Percentiles rank a stretch among this genome's conserved stretches.
phyloP scores from a whole-genome alignment of 2,797 vertebrate genomes.

The Halcyon badia region DNA sequence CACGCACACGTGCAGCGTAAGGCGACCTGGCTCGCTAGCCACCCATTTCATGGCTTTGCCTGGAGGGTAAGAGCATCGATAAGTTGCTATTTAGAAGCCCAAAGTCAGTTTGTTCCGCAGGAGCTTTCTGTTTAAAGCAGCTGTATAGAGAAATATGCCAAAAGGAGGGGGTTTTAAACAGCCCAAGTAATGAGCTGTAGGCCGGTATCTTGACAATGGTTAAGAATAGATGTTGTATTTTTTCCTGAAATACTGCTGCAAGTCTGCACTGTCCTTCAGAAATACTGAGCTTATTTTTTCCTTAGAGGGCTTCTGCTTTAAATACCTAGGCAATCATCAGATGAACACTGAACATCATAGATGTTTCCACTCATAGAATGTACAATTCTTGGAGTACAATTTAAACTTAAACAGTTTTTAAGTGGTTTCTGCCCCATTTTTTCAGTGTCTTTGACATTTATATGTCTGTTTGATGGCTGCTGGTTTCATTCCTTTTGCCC shows the following conservation, averaged over 20 bases:
- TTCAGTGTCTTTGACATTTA: not conserved
- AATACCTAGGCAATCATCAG: not conserved
- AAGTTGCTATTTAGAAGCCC: not conserved
- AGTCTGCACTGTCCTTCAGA: constrained; percentile 41
- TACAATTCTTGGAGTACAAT: not conserved
- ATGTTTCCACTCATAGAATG: not conserved
- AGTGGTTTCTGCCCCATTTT: not conserved
- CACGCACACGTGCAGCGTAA: rapidly evolving
- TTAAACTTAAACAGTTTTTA: not conserved
- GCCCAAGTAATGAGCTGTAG: constrained; percentile 48
- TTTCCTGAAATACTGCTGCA: constrained; percentile 42
- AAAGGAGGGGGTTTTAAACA: constrained; percentile 44
- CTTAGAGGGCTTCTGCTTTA: not conserved
- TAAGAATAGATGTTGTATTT: constrained; percentile 57
- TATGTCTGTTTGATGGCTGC: not conserved
- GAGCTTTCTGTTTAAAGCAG: constrained; percentile 18
- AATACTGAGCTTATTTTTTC: constrained; percentile 38
- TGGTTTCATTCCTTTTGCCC: not conserved
- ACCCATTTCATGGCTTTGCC: not conserved
- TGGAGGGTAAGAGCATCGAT: not conserved
- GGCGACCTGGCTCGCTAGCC: not conserved
- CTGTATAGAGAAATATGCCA: constrained; percentile 13
- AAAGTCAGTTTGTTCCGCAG: constrained; percentile 33
- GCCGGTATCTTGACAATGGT: constrained; percentile 56
- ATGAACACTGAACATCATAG: not conserved